A percentile compares a stretch with the other conserved stretches of the same genome.
Conservation (phyloP, 1,140 invertebrate genomes). For the Ooceraea biroi region DNA sequence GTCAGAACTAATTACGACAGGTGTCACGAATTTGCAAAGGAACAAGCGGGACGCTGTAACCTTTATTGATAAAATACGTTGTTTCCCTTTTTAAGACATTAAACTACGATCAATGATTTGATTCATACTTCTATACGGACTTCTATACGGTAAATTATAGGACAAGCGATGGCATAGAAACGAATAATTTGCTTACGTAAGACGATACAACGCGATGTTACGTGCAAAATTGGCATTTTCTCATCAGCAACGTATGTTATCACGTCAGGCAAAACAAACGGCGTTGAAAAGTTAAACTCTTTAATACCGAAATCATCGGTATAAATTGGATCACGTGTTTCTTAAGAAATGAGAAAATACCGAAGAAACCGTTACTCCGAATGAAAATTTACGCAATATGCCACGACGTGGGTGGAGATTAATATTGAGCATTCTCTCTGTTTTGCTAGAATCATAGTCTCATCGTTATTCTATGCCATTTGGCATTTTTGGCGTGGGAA, state of each 20-base stretch:
- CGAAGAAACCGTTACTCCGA: background rate
- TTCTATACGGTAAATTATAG: constrained; percentile 3
- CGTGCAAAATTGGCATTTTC: constrained; percentile 49
- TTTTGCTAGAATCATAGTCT: constrained; percentile 1
- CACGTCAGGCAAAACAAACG: background rate
- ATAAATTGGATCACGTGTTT: constrained; percentile 2
- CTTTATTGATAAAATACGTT: background rate
- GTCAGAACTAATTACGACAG: constrained; percentile 9
- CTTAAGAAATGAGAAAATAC: background rate
- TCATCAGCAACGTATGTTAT: constrained; percentile 9
- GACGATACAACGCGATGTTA: background rate
- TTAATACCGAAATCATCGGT: background rate
- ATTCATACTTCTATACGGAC: background rate
- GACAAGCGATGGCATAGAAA: background rate
- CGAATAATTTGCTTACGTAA: background rate
- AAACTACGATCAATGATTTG: constrained; percentile 19
- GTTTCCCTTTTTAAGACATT: background rate
- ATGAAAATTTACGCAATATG: constrained; percentile 50
- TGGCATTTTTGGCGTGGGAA: constrained; percentile 49
- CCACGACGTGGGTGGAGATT: constrained; percentile 19
- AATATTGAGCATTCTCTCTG: constrained; percentile 39
- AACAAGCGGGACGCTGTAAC: background rate
- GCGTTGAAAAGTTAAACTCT: background rate
- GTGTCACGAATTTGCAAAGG: background rate
- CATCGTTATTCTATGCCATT: constrained; percentile 24